Percentiles rank a stretch among this genome's conserved stretches.
phyloP scores from a whole-genome alignment of 2,113 vertebrate species.

The Pollachius pollachius region DNA sequence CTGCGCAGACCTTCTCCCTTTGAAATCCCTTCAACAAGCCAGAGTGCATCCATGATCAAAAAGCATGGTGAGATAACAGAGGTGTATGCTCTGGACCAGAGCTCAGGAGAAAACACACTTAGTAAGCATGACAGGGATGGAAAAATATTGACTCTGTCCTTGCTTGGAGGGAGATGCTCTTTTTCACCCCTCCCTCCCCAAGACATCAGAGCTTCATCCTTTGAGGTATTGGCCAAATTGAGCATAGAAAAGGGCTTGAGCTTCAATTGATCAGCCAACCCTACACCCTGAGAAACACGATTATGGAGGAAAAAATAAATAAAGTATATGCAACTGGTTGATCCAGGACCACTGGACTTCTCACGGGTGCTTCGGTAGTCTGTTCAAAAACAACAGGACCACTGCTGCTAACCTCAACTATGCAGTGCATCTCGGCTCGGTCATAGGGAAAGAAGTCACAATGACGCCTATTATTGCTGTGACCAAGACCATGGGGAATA shows the following conservation, averaged over 20 bases:
- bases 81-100: slow-evolving; percentile 24
- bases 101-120: slow-evolving; percentile 37
- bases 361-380: slow-evolving; percentile 39
- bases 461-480: slow-evolving; percentile 19
- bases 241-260: slow-evolving; percentile 47
- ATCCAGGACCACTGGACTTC: slow-evolving; percentile 47
- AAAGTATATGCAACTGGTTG: slow-evolving; percentile 22
- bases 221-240: slow-evolving; percentile 59
- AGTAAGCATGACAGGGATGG: slow-evolving; percentile 51
- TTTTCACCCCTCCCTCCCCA: slow-evolving; percentile 38
- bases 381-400: slow-evolving; percentile 37
- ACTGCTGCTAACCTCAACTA: slow-evolving; percentile 40
- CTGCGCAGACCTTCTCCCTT: slow-evolving; percentile 16
- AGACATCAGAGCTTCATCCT: slow-evolving; percentile 55
- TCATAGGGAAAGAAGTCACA: slow-evolving; percentile 37
- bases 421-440: slow-evolving; percentile 21
- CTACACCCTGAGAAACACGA: slow-evolving; percentile 48
- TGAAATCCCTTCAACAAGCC: slow-evolving; percentile 30
- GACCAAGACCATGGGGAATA: slow-evolving; percentile 6
- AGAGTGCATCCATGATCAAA: slow-evolving; percentile 58
- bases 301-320: slow-evolving; percentile 12
- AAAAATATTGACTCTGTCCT: slow-evolving; percentile 67
- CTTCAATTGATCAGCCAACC: slow-evolving; percentile 40
- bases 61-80: slow-evolving; percentile 16
- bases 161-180: slow-evolving; percentile 40